Evolutionary conservation across 1,140 invertebrate genomes (phyloP).

Genomic region (Lordiphosa clarofinis): DNA sequence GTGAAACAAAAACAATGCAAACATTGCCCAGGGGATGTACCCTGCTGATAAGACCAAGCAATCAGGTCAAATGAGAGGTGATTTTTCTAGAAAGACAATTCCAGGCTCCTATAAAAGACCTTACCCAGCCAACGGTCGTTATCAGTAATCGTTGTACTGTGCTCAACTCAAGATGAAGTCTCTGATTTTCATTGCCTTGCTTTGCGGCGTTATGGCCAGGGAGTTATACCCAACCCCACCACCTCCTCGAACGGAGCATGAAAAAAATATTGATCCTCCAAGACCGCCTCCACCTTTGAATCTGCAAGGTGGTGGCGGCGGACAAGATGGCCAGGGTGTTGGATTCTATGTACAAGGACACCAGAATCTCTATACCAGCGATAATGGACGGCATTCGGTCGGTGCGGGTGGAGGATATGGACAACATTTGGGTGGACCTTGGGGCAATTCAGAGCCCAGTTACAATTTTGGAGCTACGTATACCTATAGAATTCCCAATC

Average conservation of each 20-base stretch:
- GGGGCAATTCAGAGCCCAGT: constrained; percentile 37
- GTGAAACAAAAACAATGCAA: too few species aligned
- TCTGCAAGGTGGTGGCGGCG: constrained; percentile 47
- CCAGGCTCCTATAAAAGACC: constrained; percentile 1
- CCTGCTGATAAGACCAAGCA: too few species aligned
- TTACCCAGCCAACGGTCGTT: not conserved
- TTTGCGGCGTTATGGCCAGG: constrained; percentile 5
- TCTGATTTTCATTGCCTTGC: constrained; percentile 1
- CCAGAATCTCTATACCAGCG: constrained; percentile 51
- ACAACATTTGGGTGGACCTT: constrained; percentile 55
- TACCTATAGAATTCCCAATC: constrained; percentile 27
- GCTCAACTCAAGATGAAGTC: constrained; percentile 2
- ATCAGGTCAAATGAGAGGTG: too few species aligned
- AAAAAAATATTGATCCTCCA: not conserved
- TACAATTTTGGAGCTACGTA: constrained; percentile 32
- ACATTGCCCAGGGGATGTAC: too few species aligned
- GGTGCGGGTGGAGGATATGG: constrained; percentile 41
- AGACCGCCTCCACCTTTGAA: constrained; percentile 20
- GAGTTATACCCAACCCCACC: constrained; percentile 11
- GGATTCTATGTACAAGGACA: constrained; percentile 21
- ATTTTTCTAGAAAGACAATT: too few species aligned
- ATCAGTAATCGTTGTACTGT: not conserved
- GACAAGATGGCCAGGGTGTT: constrained; percentile 39
- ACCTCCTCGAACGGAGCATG: too few species aligned
- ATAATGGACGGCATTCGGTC: constrained; percentile 52